Evolutionary conservation across 2,888 invertebrate genomes (phyloP), one percentile per base, ranked within the genome.

Genomic region (Sisyra nigra): DNA sequence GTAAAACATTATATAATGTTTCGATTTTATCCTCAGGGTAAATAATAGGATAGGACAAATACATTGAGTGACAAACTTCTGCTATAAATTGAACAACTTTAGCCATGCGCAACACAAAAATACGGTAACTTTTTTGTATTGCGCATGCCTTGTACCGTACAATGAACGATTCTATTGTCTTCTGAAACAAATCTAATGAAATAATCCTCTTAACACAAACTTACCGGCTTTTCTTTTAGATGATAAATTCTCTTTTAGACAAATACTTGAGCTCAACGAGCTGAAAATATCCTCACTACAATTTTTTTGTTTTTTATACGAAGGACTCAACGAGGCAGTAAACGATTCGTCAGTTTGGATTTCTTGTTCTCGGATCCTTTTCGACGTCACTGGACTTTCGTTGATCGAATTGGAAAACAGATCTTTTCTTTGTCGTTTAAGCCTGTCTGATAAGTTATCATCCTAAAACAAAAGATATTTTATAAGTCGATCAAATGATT

Each of bases 341-440:
- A 14, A 31, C 13, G 40, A 40, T 31, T 40, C 29, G 5, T 17
- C 19, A 5, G 17, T 37, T 11, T 19, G 17, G 7, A 37, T 17
- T 15, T 37, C 37, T n/a, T 15, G 29, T 14, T 40, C 40, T 15
- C 40, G 40, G 14, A 14, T 19, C 17, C 40, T 29, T 40, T 40
- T 40, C 14, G 32, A 14, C 9, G 15, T 40, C 10, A 15, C 6
- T 6, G 14, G 18, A 10, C 10, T 31, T 10, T 30, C 32, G 10
- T 8, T 10, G 24, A 24, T 24, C 5, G 3, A 5, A 14, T 14
- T 15, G 10, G 15, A 9, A 4, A 47, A 6, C 6, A 45, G 30
- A 40, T 40, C 40, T 31, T 45, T 45, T 19, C 45, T 34, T 40
- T 45, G 46, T 18, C 48, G 39, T 39, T 48, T 48, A 10, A 42